These are phyloP conservation scores for Caenorhabditis brenneri DNA, from an alignment of 1,140 invertebrate genomes.

Conservation along the genomic window DNA sequence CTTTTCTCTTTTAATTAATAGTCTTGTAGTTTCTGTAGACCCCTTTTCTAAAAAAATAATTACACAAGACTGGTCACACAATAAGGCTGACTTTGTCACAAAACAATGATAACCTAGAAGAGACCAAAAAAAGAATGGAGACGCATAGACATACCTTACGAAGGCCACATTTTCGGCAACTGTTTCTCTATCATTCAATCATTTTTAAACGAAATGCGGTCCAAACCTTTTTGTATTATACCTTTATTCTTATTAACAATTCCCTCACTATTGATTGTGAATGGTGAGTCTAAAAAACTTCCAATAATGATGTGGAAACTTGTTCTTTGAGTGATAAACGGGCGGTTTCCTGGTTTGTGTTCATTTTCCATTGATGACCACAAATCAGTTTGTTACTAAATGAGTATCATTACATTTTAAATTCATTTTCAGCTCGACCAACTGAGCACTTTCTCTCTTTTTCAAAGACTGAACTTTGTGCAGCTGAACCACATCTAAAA, in stretches of 20 bases:
- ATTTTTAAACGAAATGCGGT: slow-evolving; percentile 35
- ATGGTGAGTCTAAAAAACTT: background rate
- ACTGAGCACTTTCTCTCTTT: slow-evolving; percentile 22
- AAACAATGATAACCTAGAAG: slow-evolving; percentile 8
- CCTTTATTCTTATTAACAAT: background rate
- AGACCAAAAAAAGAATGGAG: background rate
- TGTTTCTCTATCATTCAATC: slow-evolving; percentile 17
- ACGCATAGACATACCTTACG: background rate
- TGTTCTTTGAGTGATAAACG: background rate
- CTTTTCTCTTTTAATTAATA: background rate
- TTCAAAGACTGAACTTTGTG: slow-evolving; percentile 37
- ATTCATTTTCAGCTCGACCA: background rate
- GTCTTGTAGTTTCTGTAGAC: slow-evolving; percentile 16
- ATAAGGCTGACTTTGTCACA: background rate
- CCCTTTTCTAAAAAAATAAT: background rate
- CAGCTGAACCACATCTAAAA: slow-evolving; percentile 29
- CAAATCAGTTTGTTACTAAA: background rate
- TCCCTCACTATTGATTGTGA: background rate
- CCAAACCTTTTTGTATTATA: background rate
- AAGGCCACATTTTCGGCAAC: slow-evolving; percentile 7
- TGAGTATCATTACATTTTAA: background rate
- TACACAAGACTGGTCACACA: slow-evolving; percentile 29
- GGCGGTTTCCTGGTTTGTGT: background rate
- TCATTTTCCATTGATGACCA: background rate
- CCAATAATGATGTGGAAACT: background rate